Percentiles rank a stretch among this genome's conserved stretches.
These are phyloP conservation scores for Cremastinae sp. DNA, from an alignment of 2,888 invertebrate genomes.

Conservation along the genomic window DNA sequence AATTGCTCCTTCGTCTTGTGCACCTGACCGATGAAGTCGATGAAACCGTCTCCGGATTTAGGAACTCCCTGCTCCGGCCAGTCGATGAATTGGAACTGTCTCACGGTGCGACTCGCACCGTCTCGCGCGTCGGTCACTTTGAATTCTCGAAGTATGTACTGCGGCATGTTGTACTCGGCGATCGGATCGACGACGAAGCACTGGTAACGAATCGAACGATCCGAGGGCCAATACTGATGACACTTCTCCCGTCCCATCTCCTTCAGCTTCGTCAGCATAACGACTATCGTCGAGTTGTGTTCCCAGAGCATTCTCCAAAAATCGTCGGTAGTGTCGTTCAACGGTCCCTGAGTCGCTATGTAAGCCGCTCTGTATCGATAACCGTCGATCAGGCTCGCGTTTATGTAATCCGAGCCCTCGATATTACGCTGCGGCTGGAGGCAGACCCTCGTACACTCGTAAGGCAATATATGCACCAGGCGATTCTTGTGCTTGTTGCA, in stretches of 20 bases:
- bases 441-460: slow-evolving; percentile 96
- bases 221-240: slow-evolving; percentile 99
- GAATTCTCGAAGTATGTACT: slow-evolving; percentile 99
- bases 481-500: slow-evolving; percentile 99
- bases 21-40: slow-evolving; percentile 99
- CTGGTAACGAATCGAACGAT: slow-evolving; percentile 97
- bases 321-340: slow-evolving; percentile 97
- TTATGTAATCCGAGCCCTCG: slow-evolving; percentile 99
- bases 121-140: slow-evolving; percentile 99
- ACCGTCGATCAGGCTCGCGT: slow-evolving; percentile 98
- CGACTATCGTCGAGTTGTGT: slow-evolving; percentile 99
- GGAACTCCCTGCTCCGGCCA: slow-evolving; percentile 99
- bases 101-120: slow-evolving; percentile 96
- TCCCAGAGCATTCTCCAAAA: slow-evolving; percentile 99
- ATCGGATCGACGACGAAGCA: slow-evolving; percentile 99
- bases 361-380: slow-evolving; percentile 96
- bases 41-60: slow-evolving; percentile 98
- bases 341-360: slow-evolving; percentile 99
- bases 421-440: slow-evolving; percentile 93
- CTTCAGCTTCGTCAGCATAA: slow-evolving; percentile 98
- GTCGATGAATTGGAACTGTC: slow-evolving; percentile 98
- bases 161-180: slow-evolving; percentile 99
- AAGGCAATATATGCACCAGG: slow-evolving; percentile 98
- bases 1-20: slow-evolving; percentile 99
- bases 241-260: slow-evolving; percentile 99